Evolutionary conservation across 2,888 invertebrate species (phyloP), one percentile per base, ranked within the genome.

Genomic region (Empis stercorea): DNA sequence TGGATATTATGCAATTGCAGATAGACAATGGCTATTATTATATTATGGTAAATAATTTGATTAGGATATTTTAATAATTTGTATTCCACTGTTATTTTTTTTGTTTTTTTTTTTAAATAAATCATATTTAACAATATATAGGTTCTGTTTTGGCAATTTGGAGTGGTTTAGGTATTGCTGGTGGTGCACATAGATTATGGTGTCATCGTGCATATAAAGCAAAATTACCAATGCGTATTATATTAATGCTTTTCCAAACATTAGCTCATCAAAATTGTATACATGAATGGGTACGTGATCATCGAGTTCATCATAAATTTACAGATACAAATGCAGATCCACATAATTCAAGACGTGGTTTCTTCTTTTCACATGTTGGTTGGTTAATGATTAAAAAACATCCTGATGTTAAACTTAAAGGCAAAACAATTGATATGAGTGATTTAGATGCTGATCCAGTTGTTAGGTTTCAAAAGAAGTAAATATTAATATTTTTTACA

Each of bases 331-430:
- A 91, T 61, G 92, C 91, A 0, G 92, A 93, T 68, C 93, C 92
- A 0, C 92, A 93, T 65, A 92, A 92, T 61, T 81, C 87, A 0
- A 75, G 75, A 32, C 74, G 92, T 50, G 96, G 95, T 1, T 93
- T 95, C 73, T 94, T 95, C 74, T 95, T 94, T 71, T 83, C 92
- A 0, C 95, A 95, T 66, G 85, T 94, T 63, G 95, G 95, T 16
- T 95, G 95, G 95, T 71, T 95, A 54, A 74, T 93, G 73, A 71
- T 84, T 44, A 76, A 79, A 48, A 92, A 92, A 63, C 91, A 92
- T 63, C 82, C 81, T 30, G 85, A 87, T 48, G 87, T 92, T 15
- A 78, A 79, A 53, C 74, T 68, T 17, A 87, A 85, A 61, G 91
- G 91, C 14, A 80, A 80, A 52, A 68, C 74, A 1, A 74, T 92